Base-by-base conservation (phyloP, 2,888 invertebrate genomes). In the Drosophila glabriapex region DNA sequence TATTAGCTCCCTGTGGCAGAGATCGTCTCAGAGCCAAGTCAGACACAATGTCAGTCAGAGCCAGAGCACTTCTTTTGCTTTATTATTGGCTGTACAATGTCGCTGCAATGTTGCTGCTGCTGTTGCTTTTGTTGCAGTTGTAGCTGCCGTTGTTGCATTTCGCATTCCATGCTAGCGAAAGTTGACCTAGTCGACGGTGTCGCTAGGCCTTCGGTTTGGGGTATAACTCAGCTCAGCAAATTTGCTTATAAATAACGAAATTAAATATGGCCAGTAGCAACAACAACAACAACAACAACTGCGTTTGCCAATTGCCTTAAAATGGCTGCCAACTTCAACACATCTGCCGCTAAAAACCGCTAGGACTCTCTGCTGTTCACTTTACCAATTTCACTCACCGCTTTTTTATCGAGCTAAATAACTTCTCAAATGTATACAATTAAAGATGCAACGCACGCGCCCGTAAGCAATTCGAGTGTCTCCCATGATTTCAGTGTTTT, bases 171-270 rank as follows among this genome's bases (percentile, higher is more conserved):
- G 90, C 82, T 91, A 91, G 91, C 91, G 91, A 91, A 91, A 91
- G 91, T 91, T 91, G 91, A 91, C 91, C 91, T 91, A 92, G 89
- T 91, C 85, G 85, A 88, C 89, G 82, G 82, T 84, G 85, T 90
- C 79, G 85, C 82, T 79, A 84, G 83, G 84, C 77, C 72, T 74
- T 82, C 66, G 82, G 56, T 56, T 77, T 67, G 74, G 80, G 73
- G 80, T 83, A 82, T 85, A 85, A 80, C 86, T 83, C 80, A 79
- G 85, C 82, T 67, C 73, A 66, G 76, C 68, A 85, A 90, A 85
- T 85, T 85, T 90, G 85, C 85, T 90, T 85, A 85, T 85, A 85
- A 90, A 90, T 89, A 90, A 90, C 89, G 87, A 85, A 85, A 85
- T 85, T 85, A 85, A 85, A 89, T 90, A 83, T 89, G 89, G 85